Evolutionary conservation across 2,888 invertebrate species (phyloP), one percentile per base, ranked within the genome.

Genomic region (Portevinia maculata): DNA sequence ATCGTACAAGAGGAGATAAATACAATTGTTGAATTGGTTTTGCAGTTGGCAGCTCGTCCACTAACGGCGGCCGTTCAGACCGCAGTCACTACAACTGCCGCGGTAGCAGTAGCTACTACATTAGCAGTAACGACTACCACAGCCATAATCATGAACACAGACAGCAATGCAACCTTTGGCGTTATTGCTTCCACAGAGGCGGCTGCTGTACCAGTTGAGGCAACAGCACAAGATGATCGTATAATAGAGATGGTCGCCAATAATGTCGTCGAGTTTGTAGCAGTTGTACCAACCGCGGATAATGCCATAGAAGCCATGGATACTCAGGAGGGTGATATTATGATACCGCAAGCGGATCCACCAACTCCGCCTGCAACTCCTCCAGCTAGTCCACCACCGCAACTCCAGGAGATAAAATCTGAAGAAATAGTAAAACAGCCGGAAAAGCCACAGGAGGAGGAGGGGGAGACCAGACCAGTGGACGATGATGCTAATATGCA

Each of bases 281-380:
- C 4, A 9, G 52, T 9, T 17, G n/a, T n/a, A n/a, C n/a, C n/a
- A n/a, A n/a, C n/a, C n/a, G 39, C 13, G 13, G 52, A 13, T 0
- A 46, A 52, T 28, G 71, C 57, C 5, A 83, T 85, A 28, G 87
- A 87, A 84, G 87, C 86, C 37, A 87, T 87, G 87, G 87, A 87
- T 32, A 87, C 85, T 13, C 86, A 86, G 75, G 87, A 87, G 34
- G 84, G 79, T 60, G 75, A 85, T n/a, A 24, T 60, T 6, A 44
- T 53, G 6, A 37, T 59, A 6, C 9, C 67, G 13, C 50, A 62
- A 21, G 55, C 57, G 5, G 79, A 81, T 8, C 79, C 75, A 32
- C 79, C 79, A 15, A 81, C 81, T 15, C 81, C 81, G 1, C 81
- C 81, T 1, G 70, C 37, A 30, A 81, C 81, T 3, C 81, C 81